phyloP scores from a whole-genome alignment of 2,888 invertebrate genomes.

The Punctoribates punctum region DNA sequence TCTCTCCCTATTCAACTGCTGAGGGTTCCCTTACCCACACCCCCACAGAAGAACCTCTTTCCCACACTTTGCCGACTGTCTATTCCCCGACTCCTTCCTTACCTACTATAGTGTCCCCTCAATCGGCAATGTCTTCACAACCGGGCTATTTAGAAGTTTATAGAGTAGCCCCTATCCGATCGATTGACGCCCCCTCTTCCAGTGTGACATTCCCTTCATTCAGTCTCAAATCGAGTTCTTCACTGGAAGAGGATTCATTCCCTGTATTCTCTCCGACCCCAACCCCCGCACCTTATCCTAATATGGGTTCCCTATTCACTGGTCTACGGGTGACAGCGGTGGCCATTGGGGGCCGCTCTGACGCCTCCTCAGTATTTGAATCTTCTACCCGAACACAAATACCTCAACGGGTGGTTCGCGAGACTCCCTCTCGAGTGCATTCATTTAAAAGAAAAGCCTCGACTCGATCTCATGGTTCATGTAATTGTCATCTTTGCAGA shows the following conservation, averaged over 20 bases:
- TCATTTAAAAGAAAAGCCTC: conserved; percentile 37
- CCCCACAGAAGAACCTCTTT: conserved; percentile 44
- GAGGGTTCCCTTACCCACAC: conserved; percentile 44
- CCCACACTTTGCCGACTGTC: conserved; percentile 43
- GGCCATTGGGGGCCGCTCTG: neutral
- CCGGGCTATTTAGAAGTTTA: conserved; percentile 44
- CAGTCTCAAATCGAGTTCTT: conserved; percentile 31
- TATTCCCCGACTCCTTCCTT: conserved; percentile 44
- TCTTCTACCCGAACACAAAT: conserved; percentile 32
- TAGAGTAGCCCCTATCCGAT: conserved; percentile 36
- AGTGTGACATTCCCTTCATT: conserved; percentile 39
- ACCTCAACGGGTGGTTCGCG: conserved; percentile 4
- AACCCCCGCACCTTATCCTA: neutral
- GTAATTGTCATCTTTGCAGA: conserved; percentile 32
- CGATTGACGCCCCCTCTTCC: conserved; percentile 39
- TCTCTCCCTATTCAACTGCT: conserved; percentile 49
- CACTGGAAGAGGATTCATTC: conserved; percentile 16
- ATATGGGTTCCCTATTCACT: conserved; percentile 30
- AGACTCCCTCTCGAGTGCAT: conserved; percentile 33
- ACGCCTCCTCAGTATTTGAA: conserved; percentile 8
- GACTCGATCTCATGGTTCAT: conserved; percentile 42
- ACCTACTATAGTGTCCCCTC: conserved; percentile 43
- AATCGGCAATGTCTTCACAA: conserved; percentile 43
- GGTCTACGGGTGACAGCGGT: neutral
- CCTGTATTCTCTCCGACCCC: conserved; percentile 21